Conservation (phyloP, 2,888 invertebrate genomes). For the Danaus chrysippus region DNA sequence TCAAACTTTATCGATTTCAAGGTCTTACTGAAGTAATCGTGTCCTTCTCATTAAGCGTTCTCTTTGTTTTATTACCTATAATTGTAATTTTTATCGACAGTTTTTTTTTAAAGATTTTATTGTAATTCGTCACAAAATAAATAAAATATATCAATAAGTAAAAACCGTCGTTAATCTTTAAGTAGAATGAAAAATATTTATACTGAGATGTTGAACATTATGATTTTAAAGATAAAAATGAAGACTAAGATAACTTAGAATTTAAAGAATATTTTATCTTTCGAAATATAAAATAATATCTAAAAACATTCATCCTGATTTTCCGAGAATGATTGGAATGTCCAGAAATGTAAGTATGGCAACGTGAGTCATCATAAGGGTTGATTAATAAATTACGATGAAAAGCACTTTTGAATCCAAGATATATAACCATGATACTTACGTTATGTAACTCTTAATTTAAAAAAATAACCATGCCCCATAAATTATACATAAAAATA, state of each 20-base stretch:
- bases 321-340: slow-evolving; percentile 8
- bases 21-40: neutral
- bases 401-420: neutral
- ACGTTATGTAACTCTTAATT: too few relatives aligned
- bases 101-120: neutral
- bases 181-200: too few relatives aligned
- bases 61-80: neutral
- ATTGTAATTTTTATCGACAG: neutral
- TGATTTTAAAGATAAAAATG: too few relatives aligned
- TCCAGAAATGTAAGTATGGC: neutral
- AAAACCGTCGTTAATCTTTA: too few relatives aligned
- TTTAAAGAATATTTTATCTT: slow-evolving; percentile 20
- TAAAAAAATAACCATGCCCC: too few relatives aligned
- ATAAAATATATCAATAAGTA: too few relatives aligned
- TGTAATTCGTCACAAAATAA: too few relatives aligned
- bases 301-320: slow-evolving; percentile 14
- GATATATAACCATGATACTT: too few relatives aligned
- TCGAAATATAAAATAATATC: slow-evolving; percentile 18
- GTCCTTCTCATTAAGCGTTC: neutral
- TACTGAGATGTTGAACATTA: too few relatives aligned
- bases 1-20: neutral
- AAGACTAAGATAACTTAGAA: neutral
- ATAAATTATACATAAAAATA: too few relatives aligned
- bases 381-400: neutral
- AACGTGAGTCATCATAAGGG: slow-evolving; percentile 2